These are phyloP conservation scores for Lordiphosa stackelbergi DNA, from an alignment of 1,140 invertebrate species.

Conservation along the genomic window DNA sequence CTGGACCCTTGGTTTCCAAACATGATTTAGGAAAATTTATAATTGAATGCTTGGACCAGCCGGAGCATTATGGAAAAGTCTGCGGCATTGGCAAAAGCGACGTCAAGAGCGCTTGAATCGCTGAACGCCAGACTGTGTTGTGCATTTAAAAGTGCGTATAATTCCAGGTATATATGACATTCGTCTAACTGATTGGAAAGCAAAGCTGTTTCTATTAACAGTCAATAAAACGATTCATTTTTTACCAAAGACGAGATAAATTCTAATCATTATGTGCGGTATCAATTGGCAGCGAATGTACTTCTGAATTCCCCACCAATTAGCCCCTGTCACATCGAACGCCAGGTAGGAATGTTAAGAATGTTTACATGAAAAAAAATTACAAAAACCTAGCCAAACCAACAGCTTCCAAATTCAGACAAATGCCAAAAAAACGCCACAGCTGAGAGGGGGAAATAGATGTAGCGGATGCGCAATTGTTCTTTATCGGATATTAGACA, in stretches of 20 bases:
- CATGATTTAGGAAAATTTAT: conserved; percentile 87
- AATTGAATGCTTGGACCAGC: conserved; percentile 82
- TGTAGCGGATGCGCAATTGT: background rate
- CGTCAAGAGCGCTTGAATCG: conserved; percentile 40
- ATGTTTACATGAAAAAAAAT: conserved; percentile 50
- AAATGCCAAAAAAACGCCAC: conserved; percentile 33
- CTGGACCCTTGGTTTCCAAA: conserved; percentile 85
- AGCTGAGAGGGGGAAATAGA: background rate
- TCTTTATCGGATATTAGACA: too few species aligned
- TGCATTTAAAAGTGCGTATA: too few species aligned
- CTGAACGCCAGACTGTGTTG: background rate
- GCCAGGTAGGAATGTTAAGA: conserved; percentile 44
- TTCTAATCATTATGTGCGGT: conserved; percentile 46
- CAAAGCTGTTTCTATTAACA: background rate
- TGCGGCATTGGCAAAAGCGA: conserved; percentile 80
- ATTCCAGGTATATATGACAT: conserved; percentile 18
- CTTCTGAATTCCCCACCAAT: conserved; percentile 52
- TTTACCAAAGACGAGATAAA: conserved; percentile 21
- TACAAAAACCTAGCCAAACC: conserved; percentile 14
- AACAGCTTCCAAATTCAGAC: conserved; percentile 40
- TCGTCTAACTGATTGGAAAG: conserved; percentile 17
- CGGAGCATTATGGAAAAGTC: conserved; percentile 83
- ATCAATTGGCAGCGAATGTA: conserved; percentile 42
- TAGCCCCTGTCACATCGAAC: conserved; percentile 56
- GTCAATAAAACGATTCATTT: too few species aligned